Base-by-base conservation (phyloP, 2,888 invertebrate genomes). In the Podotricha telesiphe region DNA sequence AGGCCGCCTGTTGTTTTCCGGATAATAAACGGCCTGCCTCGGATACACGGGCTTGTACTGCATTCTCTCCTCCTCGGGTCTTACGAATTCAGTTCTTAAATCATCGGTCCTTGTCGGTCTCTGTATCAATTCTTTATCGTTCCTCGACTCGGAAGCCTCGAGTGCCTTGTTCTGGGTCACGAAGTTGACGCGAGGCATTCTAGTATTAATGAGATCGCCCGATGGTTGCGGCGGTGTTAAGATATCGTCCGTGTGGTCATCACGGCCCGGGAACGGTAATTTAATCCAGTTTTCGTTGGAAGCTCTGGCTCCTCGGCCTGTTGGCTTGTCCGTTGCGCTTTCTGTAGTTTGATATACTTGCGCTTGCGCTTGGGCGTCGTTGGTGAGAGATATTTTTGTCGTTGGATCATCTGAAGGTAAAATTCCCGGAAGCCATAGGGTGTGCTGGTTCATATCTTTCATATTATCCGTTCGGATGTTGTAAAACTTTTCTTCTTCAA, bases 131-230 rank as follows among this genome's bases (percentile, higher is more conserved):
- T 93, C 93, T 76, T 93, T 92, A 68, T 93, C 92, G 76, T 92
- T 90, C 58, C 93, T 86, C 6, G 92, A 92, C 81, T 93, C 93
- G 0, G 93, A 90, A 15, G 93, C 82, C 78, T 93, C 92, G 28
- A 93, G 76, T 0, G 83, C 82, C 86, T 94, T 94, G 73, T 94
- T 94, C 79, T 95, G 95, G 0, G 95, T 95, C 15, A 95, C 94
- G 76, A 95, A 95, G 82, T 95, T 95, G 0, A 95, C 95, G 76
- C 95, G 84, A 0, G 95, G 95, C 85, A 95, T 95, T 75, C 95
- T 86, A 4, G 94, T 91, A 78, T 93, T 94, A 28, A 93, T 88
- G 2, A 94, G 86, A 20, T 94, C 94, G 68, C 93, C 94, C 3
- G 93, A 93, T 7, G 93, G 91, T 75, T 93, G 88, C 0, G 94